Evolutionary conservation across 2,113 vertebrate species (phyloP).

Genomic region (Vireo altiloquus): DNA sequence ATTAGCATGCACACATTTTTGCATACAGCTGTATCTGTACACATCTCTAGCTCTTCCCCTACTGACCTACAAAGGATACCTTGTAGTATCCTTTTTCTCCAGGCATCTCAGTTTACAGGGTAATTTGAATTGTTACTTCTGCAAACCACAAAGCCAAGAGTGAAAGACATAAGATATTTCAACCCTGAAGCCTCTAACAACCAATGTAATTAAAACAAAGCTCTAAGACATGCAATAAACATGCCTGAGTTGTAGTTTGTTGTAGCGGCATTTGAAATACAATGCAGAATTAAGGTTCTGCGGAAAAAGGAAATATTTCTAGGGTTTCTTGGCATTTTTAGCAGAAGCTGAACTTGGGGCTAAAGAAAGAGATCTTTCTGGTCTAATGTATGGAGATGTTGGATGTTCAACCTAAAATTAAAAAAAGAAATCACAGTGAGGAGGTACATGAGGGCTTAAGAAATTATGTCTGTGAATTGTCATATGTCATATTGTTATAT

Average conservation of each 20-base stretch:
- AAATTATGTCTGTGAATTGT: neutral
- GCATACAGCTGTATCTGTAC: neutral
- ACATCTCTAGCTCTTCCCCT: neutral
- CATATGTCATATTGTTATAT: no score
- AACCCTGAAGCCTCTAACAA: neutral
- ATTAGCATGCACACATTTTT: neutral
- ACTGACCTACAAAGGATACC: neutral
- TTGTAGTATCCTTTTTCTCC: neutral
- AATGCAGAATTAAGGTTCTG: neutral
- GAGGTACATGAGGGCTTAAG: neutral
- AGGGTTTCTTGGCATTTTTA: neutral
- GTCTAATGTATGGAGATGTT: neutral
- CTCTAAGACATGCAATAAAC: neutral
- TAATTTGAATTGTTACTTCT: neutral
- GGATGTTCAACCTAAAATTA: neutral
- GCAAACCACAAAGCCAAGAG: neutral
- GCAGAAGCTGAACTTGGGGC: neutral
- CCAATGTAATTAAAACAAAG: neutral
- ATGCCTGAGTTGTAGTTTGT: neutral
- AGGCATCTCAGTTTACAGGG: neutral
- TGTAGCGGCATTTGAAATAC: neutral
- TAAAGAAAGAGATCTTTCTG: neutral
- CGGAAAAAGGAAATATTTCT: neutral
- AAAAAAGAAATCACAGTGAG: neutral
- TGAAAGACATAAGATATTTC: neutral